Base-by-base conservation (phyloP, 2,888 invertebrate species). In the Plagiodera versicolora region DNA sequence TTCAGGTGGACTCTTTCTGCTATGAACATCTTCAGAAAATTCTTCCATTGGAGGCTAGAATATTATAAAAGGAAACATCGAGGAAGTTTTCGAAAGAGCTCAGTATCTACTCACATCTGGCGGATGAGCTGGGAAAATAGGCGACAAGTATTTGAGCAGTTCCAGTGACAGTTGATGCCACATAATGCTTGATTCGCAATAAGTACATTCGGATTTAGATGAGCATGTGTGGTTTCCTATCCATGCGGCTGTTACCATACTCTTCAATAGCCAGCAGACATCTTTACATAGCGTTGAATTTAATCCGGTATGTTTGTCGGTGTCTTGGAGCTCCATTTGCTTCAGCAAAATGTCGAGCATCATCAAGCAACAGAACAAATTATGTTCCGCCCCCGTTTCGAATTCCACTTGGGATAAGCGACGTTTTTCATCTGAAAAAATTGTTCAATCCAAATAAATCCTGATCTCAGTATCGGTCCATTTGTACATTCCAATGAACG, bases 281-380 rank as follows among this genome's bases (percentile, higher is more conserved):
- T 91, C 88, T 76, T 88, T 87, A 68, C 90, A 89, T 1, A 90
- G 84, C 62, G 86, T 84, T 8, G 90, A 90, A 74, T 89, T 88
- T 60, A 93, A 84, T 44, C 93, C 93, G 67, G 89, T 88, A 74
- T 93, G 91, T 67, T 87, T 86, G 69, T 91, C 89, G n/a, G 92
- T 85, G 71, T 92, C 90, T 79, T 94, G 94, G 11, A 95, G 82
- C 75, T 94, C 92, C 87, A 94, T 87, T 89, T 99, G 98, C 82
- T 96, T 96, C 11, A 98, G 82, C 50, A 97, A 82, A 69, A 98
- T 91, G 76, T 99, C 98, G 65, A 98, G 82, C 95, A 98, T 97
- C 39, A 98, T 86, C 67, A 98, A 94, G 77, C 95, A 98, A 75
- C 97, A 97, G 0, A 93, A 92, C n/a, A 97, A 83, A 78, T 95